Evolutionary conservation across 2,888 invertebrate genomes (phyloP), one percentile per base, ranked within the genome.

Genomic region (Callimorpha dominula): DNA sequence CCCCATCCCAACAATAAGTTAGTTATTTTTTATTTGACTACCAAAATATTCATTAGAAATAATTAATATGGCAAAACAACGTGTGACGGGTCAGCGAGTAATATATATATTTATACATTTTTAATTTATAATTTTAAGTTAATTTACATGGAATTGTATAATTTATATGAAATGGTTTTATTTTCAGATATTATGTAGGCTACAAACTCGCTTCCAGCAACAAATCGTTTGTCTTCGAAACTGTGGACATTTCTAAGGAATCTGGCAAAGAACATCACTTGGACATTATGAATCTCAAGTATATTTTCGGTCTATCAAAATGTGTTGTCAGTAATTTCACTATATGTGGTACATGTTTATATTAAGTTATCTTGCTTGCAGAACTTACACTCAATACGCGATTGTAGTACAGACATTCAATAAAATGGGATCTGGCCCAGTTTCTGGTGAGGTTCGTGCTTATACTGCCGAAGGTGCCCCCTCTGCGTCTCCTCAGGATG

Each of bases 391-490:
- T 0, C 98, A 99, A 91, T 99, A 99, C 94, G 97, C 98, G n/a
- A 98, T 99, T 42, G 99, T 99, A 40, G 98, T 99, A 12, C 99
- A 99, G 94, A 99, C 98, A 0, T 99, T 98, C 91, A 99, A 99
- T 94, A 98, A 98, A 92, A 97, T 99, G 86, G 99, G 99, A 17
- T 97, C 98, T 2, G 99, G 99, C 50, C 99, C 99, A 0, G 97
- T 98, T 88, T 98, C 98, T 65, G 97, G 97, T 70, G 99, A 99
- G 92, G 97, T 98, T 62, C 97, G 98, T 87, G 98, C 98, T 74
- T 98, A 98, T 90, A 99, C 99, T 3, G 98, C 99, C 15, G 99
- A 99, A 96, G 99, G 99, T 68, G 97, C 98, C 1, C 99, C 98
- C 17, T 98, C 99, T 84, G 98, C 98, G 85, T 97, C 99, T 6